Percentiles rank a stretch among this genome's conserved stretches.
phyloP scores from a whole-genome alignment of 1,140 invertebrate species.

The Drosophila tropicalis region DNA sequence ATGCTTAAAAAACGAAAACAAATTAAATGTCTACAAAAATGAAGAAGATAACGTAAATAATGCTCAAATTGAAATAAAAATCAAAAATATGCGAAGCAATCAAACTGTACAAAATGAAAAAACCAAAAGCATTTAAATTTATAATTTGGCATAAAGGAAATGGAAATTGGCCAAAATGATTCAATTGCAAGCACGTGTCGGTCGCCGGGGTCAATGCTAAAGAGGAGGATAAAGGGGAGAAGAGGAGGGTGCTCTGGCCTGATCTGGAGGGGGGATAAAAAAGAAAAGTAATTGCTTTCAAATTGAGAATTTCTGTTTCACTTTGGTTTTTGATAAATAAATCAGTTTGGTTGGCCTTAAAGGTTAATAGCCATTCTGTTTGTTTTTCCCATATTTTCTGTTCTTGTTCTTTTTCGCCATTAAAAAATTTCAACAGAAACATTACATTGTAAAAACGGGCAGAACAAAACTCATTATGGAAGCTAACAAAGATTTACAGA shows the following conservation, averaged over 20 bases:
- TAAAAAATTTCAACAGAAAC: background rate
- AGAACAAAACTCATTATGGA: constrained; percentile 44
- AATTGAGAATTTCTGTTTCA: constrained; percentile 26
- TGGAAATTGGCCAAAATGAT: constrained; percentile 37
- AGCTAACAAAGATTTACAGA: constrained; percentile 3
- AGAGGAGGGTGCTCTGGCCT: background rate
- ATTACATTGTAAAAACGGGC: constrained; percentile 30
- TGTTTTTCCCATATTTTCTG: background rate
- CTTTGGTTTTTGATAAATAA: constrained; percentile 27
- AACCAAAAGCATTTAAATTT: constrained; percentile 54
- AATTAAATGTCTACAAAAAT: constrained; percentile 57
- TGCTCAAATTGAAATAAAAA: constrained; percentile 57
- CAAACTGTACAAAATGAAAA: constrained; percentile 50
- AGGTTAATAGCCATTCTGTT: constrained; percentile 11
- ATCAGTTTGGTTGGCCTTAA: constrained; percentile 14
- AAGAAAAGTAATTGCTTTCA: constrained; percentile 35
- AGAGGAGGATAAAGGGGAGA: background rate
- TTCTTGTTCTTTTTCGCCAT: background rate
- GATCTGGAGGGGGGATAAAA: background rate
- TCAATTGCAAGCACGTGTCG: constrained; percentile 37
- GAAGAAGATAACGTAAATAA: constrained; percentile 38
- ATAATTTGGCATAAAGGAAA: constrained; percentile 56
- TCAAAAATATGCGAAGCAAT: constrained; percentile 50
- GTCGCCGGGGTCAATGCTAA: background rate
- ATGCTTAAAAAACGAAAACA: constrained; percentile 44